A percentile compares a stretch with the other conserved stretches of the same genome.
These are phyloP conservation scores for Neogale vison DNA, from an alignment of 2,113 vertebrate species.

Conservation along the genomic window DNA sequence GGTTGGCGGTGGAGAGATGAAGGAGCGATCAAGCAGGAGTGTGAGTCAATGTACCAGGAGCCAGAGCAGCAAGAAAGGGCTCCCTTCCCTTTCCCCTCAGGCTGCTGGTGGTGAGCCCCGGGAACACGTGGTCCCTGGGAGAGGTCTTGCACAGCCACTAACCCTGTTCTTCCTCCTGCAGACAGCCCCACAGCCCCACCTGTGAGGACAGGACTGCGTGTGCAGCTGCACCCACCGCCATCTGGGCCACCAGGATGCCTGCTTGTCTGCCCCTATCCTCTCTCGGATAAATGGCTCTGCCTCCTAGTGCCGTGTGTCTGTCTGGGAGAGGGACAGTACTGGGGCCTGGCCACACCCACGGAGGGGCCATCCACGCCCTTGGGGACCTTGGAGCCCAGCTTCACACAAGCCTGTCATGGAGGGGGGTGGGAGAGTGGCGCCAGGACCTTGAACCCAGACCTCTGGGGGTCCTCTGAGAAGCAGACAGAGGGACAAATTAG, in stretches of 20 bases:
- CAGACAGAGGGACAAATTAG: neutral
- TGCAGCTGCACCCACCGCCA: neutral
- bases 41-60: neutral
- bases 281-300: constrained; percentile 59
- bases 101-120: rapidly evolving
- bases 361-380: neutral
- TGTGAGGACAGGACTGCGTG: neutral
- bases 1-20: neutral
- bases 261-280: neutral
- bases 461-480: neutral
- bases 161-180: constrained; percentile 43
- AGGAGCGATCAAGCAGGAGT: neutral
- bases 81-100: neutral
- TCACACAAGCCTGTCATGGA: no score
- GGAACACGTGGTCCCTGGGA: neutral
- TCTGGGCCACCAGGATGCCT: neutral
- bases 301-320: neutral
- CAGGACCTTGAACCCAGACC: neutral
- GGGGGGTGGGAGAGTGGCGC: no score
- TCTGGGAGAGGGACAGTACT: neutral
- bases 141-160: neutral
- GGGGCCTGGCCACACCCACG: neutral
- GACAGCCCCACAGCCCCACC: neutral
- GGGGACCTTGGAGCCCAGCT: neutral
- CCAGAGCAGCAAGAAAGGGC: neutral